These are phyloP conservation scores for Tichodroma muraria DNA, from an alignment of 2,113 vertebrate species.

Conservation along the genomic window DNA sequence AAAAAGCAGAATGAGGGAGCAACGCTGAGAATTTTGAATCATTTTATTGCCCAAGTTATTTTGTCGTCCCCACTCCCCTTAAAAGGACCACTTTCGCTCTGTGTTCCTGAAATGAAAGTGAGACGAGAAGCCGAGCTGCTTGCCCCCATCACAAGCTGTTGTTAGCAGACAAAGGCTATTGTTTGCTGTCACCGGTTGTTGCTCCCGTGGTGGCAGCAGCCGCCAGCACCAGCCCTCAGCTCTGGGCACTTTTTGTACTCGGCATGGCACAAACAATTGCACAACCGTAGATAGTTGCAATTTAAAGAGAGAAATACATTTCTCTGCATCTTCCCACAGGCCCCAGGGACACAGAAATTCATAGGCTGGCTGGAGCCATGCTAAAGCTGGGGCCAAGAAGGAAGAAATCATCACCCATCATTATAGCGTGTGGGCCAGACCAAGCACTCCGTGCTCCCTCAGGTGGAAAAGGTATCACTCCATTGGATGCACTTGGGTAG, in stretches of 20 bases:
- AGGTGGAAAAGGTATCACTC: background rate
- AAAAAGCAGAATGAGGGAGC: background rate
- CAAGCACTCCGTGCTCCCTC: rapidly evolving
- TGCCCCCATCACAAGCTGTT: background rate
- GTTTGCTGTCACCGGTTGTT: background rate
- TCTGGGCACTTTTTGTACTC: background rate
- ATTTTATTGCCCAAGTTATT: background rate
- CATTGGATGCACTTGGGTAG: rapidly evolving
- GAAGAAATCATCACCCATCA: background rate
- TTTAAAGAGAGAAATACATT: background rate
- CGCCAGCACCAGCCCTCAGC: background rate
- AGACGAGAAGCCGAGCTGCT: background rate
- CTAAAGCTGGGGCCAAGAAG: background rate
- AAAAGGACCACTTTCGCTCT: background rate
- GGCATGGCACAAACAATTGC: background rate
- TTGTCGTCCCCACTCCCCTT: background rate
- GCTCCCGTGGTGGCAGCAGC: background rate
- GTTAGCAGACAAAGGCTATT: slow-evolving; percentile 19
- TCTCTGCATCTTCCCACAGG: background rate
- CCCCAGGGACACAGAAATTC: background rate
- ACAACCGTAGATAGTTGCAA: background rate
- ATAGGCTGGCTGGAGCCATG: background rate
- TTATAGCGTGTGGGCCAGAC: background rate
- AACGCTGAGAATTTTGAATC: background rate
- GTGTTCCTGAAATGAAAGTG: background rate